These are phyloP conservation scores for Rhopalosiphum padi DNA, from an alignment of 1,140 invertebrate species.

Conservation along the genomic window DNA sequence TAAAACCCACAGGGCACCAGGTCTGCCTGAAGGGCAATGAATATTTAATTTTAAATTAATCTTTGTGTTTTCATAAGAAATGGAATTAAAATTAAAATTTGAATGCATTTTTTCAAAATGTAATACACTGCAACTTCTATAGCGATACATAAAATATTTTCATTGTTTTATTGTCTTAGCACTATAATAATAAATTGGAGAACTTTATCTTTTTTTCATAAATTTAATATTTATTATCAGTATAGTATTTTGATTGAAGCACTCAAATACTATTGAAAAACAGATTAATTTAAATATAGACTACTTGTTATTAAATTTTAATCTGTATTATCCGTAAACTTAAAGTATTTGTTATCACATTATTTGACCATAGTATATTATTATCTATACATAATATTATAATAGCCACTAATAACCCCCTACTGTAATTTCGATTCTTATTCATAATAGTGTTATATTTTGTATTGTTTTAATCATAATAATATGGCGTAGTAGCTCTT, in stretches of 20 bases:
- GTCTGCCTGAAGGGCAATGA: not conserved
- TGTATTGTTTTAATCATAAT: not conserved
- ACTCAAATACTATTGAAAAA: not conserved
- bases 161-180: not conserved
- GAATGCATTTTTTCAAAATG: not conserved
- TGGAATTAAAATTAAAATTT: not conserved
- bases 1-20: not conserved
- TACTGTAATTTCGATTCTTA: not conserved
- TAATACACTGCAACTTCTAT: not conserved
- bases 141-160: constrained; percentile 2
- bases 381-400: not conserved
- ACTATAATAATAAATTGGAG: not conserved
- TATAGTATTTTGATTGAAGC: not conserved
- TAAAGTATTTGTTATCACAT: not conserved
- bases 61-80: not conserved
- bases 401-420: not conserved
- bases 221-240: not conserved
- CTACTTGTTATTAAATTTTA: not conserved
- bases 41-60: constrained; percentile 16
- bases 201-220: not conserved
- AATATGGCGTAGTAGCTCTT: no score
- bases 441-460: not conserved
- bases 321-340: not conserved
- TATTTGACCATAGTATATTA: not conserved
- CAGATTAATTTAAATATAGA: not conserved